Percentiles rank a stretch among this genome's conserved stretches.
These are phyloP conservation scores for Rapana venosa DNA, from an alignment of 2,888 invertebrate genomes.

Conservation along the genomic window DNA sequence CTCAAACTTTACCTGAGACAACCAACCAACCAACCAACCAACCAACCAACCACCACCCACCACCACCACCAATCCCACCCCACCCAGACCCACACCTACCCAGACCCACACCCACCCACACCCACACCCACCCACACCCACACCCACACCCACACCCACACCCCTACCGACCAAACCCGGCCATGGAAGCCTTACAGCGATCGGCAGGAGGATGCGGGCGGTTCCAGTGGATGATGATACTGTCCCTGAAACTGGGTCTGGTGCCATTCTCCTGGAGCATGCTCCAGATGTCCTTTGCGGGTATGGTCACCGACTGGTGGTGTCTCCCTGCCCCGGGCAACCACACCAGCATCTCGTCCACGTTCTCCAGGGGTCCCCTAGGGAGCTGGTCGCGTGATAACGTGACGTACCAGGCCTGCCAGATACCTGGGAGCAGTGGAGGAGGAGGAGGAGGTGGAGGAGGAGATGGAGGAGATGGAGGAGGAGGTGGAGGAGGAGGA, in stretches of 20 bases:
- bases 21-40: no score
- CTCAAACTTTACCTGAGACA: no score
- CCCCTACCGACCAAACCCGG: neutral
- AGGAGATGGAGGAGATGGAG: neutral
- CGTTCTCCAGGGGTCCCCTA: neutral
- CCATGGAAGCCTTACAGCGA: neutral
- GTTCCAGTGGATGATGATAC: constrained; percentile 6
- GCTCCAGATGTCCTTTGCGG: constrained; percentile 3
- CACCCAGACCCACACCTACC: no score
- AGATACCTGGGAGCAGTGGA: neutral
- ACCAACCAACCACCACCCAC: no score
- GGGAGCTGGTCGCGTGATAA: constrained; percentile 23
- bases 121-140: no score
- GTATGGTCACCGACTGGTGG: constrained; percentile 14
- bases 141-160: no score
- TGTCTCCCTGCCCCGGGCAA: neutral
- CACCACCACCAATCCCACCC: no score
- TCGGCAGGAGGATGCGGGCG: neutral
- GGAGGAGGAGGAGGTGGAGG: no score
- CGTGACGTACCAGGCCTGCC: neutral
- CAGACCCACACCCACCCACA: no score
- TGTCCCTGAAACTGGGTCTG: neutral
- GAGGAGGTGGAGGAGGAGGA: no score
- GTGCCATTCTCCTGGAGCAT: constrained; percentile 19
- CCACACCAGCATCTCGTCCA: neutral